Percentiles rank a stretch among this genome's conserved stretches.
Evolutionary conservation across 2,888 invertebrate species (phyloP).

Genomic region (Linnaemya vulpina): DNA sequence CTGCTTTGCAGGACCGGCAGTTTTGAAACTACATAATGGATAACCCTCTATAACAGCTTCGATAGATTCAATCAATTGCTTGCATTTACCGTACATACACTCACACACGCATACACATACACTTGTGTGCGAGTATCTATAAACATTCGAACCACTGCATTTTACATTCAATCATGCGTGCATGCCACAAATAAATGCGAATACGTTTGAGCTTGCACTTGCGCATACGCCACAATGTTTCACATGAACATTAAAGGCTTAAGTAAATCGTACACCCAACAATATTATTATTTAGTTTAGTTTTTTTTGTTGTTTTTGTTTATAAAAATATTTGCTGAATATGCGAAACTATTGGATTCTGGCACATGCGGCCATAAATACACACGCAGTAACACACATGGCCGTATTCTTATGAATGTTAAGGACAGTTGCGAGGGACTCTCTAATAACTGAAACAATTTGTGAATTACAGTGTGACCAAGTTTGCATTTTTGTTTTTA

Average conservation of each 20-base stretch:
- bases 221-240: neutral
- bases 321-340: constrained; percentile 16
- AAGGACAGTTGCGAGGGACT: constrained; percentile 55
- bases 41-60: constrained; percentile 22
- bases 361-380: constrained; percentile 11
- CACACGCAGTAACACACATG: neutral
- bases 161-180: constrained; percentile 7
- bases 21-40: too few relatives aligned
- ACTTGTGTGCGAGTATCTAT: neutral
- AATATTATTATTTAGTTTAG: constrained; percentile 24
- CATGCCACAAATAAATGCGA: constrained; percentile 21
- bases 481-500: neutral
- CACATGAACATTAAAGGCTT: constrained; percentile 4
- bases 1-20: too few relatives aligned
- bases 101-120: neutral
- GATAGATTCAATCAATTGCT: constrained; percentile 42
- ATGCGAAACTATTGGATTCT: constrained; percentile 26
- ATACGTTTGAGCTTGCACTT: neutral
- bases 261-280: constrained; percentile 32
- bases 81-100: neutral
- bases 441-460: neutral
- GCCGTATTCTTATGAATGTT: constrained; percentile 28
- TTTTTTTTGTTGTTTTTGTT: constrained; percentile 5
- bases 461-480: constrained; percentile 10
- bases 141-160: constrained; percentile 17